phyloP scores from a whole-genome alignment of 2,113 vertebrate species.

The Pedionomus torquatus region DNA sequence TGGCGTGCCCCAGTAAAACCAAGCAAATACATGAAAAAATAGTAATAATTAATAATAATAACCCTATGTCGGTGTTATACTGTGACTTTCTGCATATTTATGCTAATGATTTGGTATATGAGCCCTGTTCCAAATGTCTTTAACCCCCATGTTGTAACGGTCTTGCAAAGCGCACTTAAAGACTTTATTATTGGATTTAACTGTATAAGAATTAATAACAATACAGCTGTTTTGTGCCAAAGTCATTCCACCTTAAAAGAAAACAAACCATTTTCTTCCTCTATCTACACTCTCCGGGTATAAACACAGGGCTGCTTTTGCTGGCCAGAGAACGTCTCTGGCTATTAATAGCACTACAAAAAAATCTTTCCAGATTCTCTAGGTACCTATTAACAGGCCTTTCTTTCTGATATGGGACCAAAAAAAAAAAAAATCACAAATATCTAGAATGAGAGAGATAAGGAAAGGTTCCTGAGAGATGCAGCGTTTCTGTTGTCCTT shows the following conservation, averaged over 20 bases:
- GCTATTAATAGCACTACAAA: not conserved
- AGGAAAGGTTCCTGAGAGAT: not conserved
- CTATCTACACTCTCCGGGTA: not conserved
- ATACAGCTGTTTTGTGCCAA: not conserved
- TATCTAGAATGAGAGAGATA: not conserved
- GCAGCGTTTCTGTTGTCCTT: not conserved
- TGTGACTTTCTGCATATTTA: rapidly evolving
- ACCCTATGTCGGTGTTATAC: not conserved
- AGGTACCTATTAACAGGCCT: not conserved
- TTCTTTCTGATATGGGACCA: not conserved
- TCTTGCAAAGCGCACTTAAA: not conserved
- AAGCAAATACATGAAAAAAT: not conserved
- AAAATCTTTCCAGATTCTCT: not conserved
- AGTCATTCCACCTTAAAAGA: constrained; percentile 22
- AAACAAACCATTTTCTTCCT: constrained; percentile 26
- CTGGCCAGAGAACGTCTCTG: not conserved
- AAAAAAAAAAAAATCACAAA: not conserved
- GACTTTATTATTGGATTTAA: not conserved
- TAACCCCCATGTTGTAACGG: not conserved
- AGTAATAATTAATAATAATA: too few relatives aligned
- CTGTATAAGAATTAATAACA: not conserved
- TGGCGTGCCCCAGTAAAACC: not conserved
- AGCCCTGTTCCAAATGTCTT: not conserved
- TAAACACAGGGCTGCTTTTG: constrained; percentile 21
- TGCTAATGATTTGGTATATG: not conserved